A percentile compares a stretch with the other conserved stretches of the same genome.
phyloP scores from a whole-genome alignment of 1,140 invertebrate species.

The Lucilia sericata region DNA sequence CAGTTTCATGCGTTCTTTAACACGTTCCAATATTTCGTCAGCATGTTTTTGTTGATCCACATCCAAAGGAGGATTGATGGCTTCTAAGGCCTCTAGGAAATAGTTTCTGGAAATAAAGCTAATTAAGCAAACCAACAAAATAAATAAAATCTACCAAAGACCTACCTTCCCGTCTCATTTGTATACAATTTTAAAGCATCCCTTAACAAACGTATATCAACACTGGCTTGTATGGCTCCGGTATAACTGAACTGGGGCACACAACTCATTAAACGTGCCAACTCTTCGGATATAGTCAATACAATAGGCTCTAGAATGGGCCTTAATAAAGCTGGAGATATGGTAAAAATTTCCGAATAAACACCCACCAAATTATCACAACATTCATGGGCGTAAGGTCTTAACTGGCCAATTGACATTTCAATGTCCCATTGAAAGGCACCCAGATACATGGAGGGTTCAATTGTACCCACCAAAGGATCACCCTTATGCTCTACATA shows the following conservation, averaged over 20 bases:
- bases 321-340: constrained; percentile 82
- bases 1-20: constrained; percentile 66
- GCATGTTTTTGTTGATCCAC: constrained; percentile 61
- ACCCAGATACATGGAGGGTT: constrained; percentile 94
- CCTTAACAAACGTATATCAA: constrained; percentile 62
- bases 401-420: constrained; percentile 79
- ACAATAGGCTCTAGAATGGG: constrained; percentile 87
- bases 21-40: constrained; percentile 63
- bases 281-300: constrained; percentile 91
- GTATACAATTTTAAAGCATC: constrained; percentile 62
- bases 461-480: constrained; percentile 92
- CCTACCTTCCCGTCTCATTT: constrained; percentile 66
- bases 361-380: constrained; percentile 92
- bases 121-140: background rate
- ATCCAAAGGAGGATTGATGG: constrained; percentile 63
- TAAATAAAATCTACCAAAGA: background rate
- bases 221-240: constrained; percentile 64
- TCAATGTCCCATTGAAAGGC: constrained; percentile 87
- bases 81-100: constrained; percentile 65
- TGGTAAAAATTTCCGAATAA: constrained; percentile 85
- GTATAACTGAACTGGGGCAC: constrained; percentile 67
- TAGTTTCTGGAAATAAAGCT: constrained; percentile 54
- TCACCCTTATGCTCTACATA: constrained; percentile 94
- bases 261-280: constrained; percentile 87
- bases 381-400: constrained; percentile 93